These are phyloP conservation scores for Andinoacara biseriatus DNA, from an alignment of 2,113 vertebrate genomes.

Conservation along the genomic window DNA sequence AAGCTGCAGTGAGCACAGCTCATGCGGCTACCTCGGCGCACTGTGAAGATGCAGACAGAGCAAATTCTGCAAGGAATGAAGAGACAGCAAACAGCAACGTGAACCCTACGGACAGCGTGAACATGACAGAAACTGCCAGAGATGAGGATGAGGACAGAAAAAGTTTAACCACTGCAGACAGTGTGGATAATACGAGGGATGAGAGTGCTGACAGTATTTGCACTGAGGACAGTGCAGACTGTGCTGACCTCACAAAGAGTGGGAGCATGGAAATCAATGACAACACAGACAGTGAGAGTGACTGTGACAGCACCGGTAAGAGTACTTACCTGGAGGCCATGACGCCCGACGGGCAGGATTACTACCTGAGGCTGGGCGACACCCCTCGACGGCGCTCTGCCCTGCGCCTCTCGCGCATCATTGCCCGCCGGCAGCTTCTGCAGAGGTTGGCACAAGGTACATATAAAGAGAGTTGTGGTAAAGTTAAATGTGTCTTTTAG, in stretches of 20 bases:
- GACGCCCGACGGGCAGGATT: constrained; percentile 69
- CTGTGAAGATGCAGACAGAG: constrained; percentile 15
- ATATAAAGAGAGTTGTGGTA: background rate
- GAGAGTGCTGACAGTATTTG: background rate
- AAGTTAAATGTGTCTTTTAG: background rate
- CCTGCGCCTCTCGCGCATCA: constrained; percentile 78
- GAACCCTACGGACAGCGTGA: background rate
- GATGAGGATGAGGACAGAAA: background rate
- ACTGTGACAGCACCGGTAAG: constrained; percentile 49
- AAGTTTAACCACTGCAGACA: background rate
- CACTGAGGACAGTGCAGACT: background rate
- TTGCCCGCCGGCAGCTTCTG: constrained; percentile 77
- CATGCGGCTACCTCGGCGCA: constrained; percentile 1
- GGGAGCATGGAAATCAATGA: background rate
- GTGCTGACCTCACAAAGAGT: background rate
- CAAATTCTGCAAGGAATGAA: background rate
- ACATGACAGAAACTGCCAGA: background rate
- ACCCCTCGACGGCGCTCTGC: constrained; percentile 71
- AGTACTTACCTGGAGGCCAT: constrained; percentile 68
- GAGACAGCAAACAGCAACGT: background rate
- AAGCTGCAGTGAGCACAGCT: background rate
- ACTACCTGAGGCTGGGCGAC: constrained; percentile 78
- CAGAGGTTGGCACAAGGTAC: constrained; percentile 76
- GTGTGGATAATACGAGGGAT: background rate
- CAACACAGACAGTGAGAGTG: constrained; percentile 24